Evolutionary conservation across 2,888 invertebrate genomes (phyloP).

Genomic region (Carterocephalus palaemon): DNA sequence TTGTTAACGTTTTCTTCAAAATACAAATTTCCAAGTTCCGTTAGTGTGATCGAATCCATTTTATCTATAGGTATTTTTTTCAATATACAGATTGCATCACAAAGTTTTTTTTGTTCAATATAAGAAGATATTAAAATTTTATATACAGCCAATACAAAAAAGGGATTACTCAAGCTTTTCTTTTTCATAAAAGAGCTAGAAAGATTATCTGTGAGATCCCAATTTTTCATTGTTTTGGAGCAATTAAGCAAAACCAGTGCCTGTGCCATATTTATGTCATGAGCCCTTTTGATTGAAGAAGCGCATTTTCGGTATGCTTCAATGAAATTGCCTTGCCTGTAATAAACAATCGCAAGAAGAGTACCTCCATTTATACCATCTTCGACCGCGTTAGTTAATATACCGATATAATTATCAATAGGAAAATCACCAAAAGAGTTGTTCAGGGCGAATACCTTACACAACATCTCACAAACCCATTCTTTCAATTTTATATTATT

Average conservation of each 20-base stretch:
- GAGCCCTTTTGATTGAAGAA: conserved; percentile 49
- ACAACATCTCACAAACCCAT: conserved; percentile 50
- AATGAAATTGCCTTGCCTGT: conserved; percentile 69
- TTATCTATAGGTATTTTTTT: conserved; percentile 43
- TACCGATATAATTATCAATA: conserved; percentile 69
- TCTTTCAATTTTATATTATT: conserved; percentile 47
- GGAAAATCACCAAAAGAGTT: conserved; percentile 47
- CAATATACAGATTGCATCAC: conserved; percentile 55
- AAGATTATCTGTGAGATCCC: conserved; percentile 55
- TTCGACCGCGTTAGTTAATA: conserved; percentile 74
- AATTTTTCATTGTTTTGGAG: conserved; percentile 54
- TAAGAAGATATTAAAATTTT: conserved; percentile 48
- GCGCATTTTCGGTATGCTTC: conserved; percentile 69
- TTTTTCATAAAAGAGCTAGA: conserved; percentile 51
- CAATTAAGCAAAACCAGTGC: conserved; percentile 54
- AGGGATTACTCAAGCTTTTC: conserved; percentile 43
- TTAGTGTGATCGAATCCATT: conserved; percentile 42
- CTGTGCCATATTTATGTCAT: conserved; percentile 50
- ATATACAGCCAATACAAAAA: conserved; percentile 34
- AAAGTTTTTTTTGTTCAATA: conserved; percentile 64
- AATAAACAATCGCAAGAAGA: conserved; percentile 78
- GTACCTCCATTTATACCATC: conserved; percentile 80
- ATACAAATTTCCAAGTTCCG: conserved; percentile 47
- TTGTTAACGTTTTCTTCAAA: conserved; percentile 45
- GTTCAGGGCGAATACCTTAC: conserved; percentile 46